Evolutionary conservation across 2,113 vertebrate genomes (phyloP).

Genomic region (Zosterops pallidus): DNA sequence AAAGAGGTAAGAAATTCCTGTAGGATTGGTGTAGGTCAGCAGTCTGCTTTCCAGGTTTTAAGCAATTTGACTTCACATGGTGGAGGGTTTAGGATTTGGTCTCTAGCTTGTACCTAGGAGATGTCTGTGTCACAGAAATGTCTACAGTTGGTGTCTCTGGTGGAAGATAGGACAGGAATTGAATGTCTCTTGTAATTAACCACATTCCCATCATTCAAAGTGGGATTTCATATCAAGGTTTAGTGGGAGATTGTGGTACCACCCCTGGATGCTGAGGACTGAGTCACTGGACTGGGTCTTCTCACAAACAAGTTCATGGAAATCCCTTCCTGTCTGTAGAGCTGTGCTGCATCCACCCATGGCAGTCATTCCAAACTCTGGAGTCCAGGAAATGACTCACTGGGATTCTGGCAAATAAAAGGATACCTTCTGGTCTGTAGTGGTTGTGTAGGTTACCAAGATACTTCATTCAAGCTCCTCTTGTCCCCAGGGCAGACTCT

Average conservation of each 20-base stretch:
- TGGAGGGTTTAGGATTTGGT: background rate
- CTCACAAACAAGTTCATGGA: background rate
- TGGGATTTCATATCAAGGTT: background rate
- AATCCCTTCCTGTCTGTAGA: background rate
- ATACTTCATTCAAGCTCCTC: background rate
- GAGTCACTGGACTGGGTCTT: background rate
- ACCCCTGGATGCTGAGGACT: background rate
- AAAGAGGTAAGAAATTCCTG: constrained; percentile 85
- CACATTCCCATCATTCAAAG: background rate
- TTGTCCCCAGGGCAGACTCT: background rate
- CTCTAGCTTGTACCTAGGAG: background rate
- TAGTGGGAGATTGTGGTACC: background rate
- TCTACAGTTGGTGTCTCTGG: background rate
- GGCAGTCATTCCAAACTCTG: background rate
- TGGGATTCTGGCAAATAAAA: background rate
- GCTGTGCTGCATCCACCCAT: background rate
- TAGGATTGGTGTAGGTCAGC: background rate
- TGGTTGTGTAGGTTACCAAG: background rate
- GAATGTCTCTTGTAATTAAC: background rate
- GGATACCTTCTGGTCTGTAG: background rate
- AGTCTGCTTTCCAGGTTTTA: background rate
- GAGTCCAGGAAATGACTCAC: constrained; percentile 21
- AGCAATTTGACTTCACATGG: background rate
- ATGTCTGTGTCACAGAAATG: background rate
- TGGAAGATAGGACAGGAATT: background rate